Base-by-base conservation (phyloP, 2,888 invertebrate genomes). In the Eurois occulta region DNA sequence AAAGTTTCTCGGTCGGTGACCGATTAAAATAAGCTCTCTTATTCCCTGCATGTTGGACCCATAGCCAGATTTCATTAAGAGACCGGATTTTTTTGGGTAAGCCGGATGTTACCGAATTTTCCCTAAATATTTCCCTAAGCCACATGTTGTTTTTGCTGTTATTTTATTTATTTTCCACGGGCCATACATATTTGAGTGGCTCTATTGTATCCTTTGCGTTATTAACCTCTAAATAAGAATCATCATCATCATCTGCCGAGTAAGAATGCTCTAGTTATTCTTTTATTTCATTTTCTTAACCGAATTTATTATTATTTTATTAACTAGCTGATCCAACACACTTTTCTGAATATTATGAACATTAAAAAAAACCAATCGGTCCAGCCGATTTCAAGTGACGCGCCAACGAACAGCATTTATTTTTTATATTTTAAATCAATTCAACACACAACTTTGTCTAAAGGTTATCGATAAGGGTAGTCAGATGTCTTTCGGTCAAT, bases 51-150 rank as follows among this genome's bases (percentile, higher is more conserved):
- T n/a, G 52, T 64, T 52, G 28, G 43, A 70, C 65, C 58, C 70
- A 62, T 48, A 32, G 48, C 11, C 75, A 48, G 68, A 38, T 80
- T 80, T 68, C 10, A 41, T 74, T 55, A 74, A 41, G 32, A 48
- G 5, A 48, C 24, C n/a, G 21, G 55, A 16, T 46, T 67, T 78
- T 60, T 52, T 55, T 1, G 43, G 18, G 43, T 67, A 77, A 70
- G 38, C 55, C 28, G 71, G 52, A 66, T 68, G 62, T 55, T 24
- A 21, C n/a, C 48, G 1, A 8, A 28, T 74, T 68, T 38, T 64
- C 46, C 28, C 16, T 32, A 21, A 60, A 67, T 41, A 21, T 60
- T 79, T 43, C 48, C 60, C 2, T 52, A 43, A 58, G 18, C 35
- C 58, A 32, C 52, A 24, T 18, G 13, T 60, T 48, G 35, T 46